A percentile compares a stretch with the other conserved stretches of the same genome.
These are phyloP conservation scores for Andrena dorsata DNA, from an alignment of 2,888 invertebrate genomes.

Conservation along the genomic window DNA sequence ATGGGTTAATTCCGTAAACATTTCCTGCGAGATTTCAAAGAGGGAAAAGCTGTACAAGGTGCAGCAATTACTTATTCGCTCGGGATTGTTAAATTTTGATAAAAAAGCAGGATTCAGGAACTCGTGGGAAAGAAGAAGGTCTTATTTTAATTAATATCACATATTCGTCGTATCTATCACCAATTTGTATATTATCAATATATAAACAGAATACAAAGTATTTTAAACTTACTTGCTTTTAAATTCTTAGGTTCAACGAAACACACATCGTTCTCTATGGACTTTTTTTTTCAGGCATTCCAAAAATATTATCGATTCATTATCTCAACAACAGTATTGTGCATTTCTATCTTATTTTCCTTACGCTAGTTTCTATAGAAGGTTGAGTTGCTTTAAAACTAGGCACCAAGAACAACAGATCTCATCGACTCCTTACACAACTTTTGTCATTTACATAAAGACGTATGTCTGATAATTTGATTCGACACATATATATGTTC, in stretches of 20 bases:
- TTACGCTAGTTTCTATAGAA: slow-evolving; percentile 66
- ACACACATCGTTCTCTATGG: slow-evolving; percentile 80
- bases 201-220: slow-evolving; percentile 78
- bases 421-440: slow-evolving; percentile 61
- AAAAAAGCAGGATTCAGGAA: slow-evolving; percentile 71
- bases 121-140: slow-evolving; percentile 72
- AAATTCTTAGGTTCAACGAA: slow-evolving; percentile 68
- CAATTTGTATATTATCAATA: slow-evolving; percentile 77
- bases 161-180: slow-evolving; percentile 74
- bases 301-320: slow-evolving; percentile 68
- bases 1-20: slow-evolving; percentile 69
- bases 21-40: slow-evolving; percentile 57
- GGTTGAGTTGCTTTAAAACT: slow-evolving; percentile 55
- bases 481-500: slow-evolving; percentile 33
- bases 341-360: slow-evolving; percentile 47
- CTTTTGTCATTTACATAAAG: slow-evolving; percentile 70
- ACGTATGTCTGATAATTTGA: slow-evolving; percentile 41
- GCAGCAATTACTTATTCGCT: slow-evolving; percentile 36
- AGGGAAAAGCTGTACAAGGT: slow-evolving; percentile 42
- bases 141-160: slow-evolving; percentile 77
- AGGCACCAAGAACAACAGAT: slow-evolving; percentile 63
- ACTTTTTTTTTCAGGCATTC: slow-evolving; percentile 59
- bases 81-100: slow-evolving; percentile 66
- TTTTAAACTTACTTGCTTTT: slow-evolving; percentile 69
- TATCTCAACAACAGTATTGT: slow-evolving; percentile 49